Conservation (phyloP, 2,888 invertebrate genomes). For the Heterodera filipjevi region DNA sequence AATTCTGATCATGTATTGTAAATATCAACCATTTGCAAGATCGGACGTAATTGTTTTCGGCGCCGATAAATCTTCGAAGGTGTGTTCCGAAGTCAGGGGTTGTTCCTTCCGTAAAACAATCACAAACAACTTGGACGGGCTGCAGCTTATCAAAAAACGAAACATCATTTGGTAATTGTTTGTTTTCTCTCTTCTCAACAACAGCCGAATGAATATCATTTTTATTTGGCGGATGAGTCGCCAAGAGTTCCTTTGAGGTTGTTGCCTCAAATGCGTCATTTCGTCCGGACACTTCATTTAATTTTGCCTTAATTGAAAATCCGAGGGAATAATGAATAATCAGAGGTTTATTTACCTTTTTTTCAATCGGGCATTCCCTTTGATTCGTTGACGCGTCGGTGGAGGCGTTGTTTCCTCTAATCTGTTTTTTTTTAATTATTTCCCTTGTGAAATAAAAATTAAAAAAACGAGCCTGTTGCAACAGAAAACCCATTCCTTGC, state of each 20-base stretch:
- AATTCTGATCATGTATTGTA: not conserved
- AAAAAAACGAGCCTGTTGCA: slow-evolving; percentile 17
- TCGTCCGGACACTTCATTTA: not conserved
- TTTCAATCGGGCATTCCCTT: not conserved
- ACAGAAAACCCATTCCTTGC: slow-evolving; percentile 13
- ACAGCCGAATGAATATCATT: not conserved
- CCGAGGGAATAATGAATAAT: no score
- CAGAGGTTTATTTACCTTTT: not conserved
- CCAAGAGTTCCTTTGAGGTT: not conserved
- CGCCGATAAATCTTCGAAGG: slow-evolving; percentile 20
- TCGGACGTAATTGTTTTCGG: slow-evolving; percentile 44
- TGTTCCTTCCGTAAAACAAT: slow-evolving; percentile 37
- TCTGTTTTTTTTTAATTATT: not conserved
- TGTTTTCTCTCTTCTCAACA: not conserved
- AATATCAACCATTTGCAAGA: slow-evolving; percentile 40
- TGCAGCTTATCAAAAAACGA: not conserved
- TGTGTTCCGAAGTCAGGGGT: slow-evolving; percentile 35
- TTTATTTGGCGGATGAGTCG: not conserved
- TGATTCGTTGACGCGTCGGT: not conserved
- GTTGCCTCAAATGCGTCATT: not conserved
- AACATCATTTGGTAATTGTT: not conserved
- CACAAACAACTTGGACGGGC: slow-evolving; percentile 23
- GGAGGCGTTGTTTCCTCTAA: not conserved
- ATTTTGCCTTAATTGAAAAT: not conserved
- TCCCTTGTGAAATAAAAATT: not conserved